Base-by-base conservation (phyloP, 2,888 invertebrate genomes). In the Scaptomyza parva region DNA sequence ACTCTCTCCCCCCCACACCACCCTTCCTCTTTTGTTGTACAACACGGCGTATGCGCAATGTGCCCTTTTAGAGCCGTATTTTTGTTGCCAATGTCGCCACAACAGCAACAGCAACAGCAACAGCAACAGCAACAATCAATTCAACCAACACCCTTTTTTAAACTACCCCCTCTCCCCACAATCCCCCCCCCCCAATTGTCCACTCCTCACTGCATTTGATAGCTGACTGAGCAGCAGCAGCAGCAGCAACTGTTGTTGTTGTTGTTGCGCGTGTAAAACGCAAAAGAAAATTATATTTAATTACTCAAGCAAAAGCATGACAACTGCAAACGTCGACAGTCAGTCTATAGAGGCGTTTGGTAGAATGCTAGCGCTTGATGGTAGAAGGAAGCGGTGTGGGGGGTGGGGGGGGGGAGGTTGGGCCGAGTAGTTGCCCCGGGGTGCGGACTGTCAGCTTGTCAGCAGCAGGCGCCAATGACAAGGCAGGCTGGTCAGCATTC, bases 231-330 rank as follows among this genome's bases (percentile, higher is more conserved):
- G 53, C 76, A 79, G 62, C 45, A 52, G 30, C 45, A 52, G 30
- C 33, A 55, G 17, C n/a, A 20, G 41, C 24, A 7, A 14, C n/a
- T 43, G 40, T 40, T 12, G 12, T 20, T 20, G 20, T 40, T 20
- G 51, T 51, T 69, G 58, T 54, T 61, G 68, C 51, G 66, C 74
- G 84, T 77, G 84, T 72, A 68, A 88, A 73, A 71, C 73, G 84
- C 81, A 80, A 73, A 80, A 72, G 84, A 78, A 89, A 89, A 88
- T 89, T 81, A 81, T 89, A 89, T 89, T 89, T 89, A 89, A 89
- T 89, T 89, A 89, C 90, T 89, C 85, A 89, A 89, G 88, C 88
- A 89, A 88, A 87, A 80, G 86, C 83, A 76, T 88, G 89, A 88
- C 89, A 83, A 89, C 78, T 86, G 89, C 75, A 82, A 78, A 73